A percentile compares a stretch with the other conserved stretches of the same genome.
phyloP scores from a whole-genome alignment of 1,140 invertebrate genomes.

The Acyrthosiphon pisum region DNA sequence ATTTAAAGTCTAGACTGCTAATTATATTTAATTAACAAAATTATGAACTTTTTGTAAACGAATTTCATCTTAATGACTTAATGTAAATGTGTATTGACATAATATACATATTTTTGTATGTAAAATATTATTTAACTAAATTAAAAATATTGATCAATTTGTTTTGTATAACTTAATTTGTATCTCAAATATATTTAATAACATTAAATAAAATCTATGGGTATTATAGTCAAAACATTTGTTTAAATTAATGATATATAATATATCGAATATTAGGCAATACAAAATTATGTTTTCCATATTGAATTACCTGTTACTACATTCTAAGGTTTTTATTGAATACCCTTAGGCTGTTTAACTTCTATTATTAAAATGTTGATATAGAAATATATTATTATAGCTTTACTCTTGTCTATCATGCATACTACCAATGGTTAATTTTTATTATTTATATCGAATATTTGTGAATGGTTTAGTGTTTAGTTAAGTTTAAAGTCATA shows the following conservation, averaged over 20 bases:
- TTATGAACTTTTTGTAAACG: neutral
- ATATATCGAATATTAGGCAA: neutral
- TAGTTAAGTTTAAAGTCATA: neutral
- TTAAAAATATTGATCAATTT: constrained; percentile 26
- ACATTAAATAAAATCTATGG: neutral
- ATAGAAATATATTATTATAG: neutral
- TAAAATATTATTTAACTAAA: constrained; percentile 17
- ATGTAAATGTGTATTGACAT: constrained; percentile 10
- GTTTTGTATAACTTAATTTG: constrained; percentile 10
- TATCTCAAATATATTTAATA: neutral
- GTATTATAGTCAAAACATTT: neutral
- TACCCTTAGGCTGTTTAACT: neutral
- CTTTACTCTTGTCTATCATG: neutral
- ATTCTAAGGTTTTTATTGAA: neutral
- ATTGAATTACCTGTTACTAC: neutral
- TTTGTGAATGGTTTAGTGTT: neutral
- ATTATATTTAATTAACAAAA: constrained; percentile 20
- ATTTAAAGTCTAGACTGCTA: neutral
- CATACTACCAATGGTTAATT: neutral
- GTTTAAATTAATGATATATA: neutral
- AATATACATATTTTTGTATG: constrained; percentile 42
- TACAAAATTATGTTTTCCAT: constrained; percentile 5
- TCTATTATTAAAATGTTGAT: neutral
- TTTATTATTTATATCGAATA: neutral
- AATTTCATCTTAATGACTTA: neutral